These are phyloP conservation scores for Sigmodon hispidus DNA, from an alignment of 2,113 vertebrate genomes.

Conservation along the genomic window DNA sequence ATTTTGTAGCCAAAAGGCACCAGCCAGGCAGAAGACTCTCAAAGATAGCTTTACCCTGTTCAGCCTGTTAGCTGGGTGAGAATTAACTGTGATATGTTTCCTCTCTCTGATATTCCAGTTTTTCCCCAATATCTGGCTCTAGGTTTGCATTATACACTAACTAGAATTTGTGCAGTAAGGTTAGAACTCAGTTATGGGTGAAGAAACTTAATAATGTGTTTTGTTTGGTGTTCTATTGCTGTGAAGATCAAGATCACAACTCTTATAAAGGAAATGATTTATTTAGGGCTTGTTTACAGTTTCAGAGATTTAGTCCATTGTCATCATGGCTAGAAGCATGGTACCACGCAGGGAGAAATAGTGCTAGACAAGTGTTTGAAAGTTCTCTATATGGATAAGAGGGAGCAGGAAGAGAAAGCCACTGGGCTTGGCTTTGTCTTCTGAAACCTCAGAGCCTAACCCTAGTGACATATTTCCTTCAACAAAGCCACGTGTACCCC, in stretches of 20 bases:
- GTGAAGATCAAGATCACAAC: background rate
- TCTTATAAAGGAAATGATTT: background rate
- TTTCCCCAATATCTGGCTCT: too few species aligned
- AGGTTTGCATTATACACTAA: too few species aligned
- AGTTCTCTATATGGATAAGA: background rate
- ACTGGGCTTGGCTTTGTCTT: background rate
- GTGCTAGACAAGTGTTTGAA: background rate
- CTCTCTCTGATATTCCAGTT: too few species aligned
- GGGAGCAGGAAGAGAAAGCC: background rate
- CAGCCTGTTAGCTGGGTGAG: too few species aligned
- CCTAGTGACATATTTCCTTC: background rate
- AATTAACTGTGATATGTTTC: too few species aligned
- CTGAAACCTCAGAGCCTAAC: background rate
- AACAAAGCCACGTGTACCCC: background rate
- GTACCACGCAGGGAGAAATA: background rate
- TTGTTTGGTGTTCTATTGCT: background rate
- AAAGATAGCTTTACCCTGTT: too few species aligned
- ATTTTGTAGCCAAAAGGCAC: too few species aligned
- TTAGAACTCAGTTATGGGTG: background rate
- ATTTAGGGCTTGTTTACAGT: background rate
- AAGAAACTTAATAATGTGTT: background rate
- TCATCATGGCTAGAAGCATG: background rate
- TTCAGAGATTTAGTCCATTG: background rate
- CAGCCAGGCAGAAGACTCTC: too few species aligned
- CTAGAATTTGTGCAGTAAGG: too few species aligned